These are phyloP conservation scores for Lamprotornis superbus DNA, from an alignment of 2,113 vertebrate species.

Conservation along the genomic window DNA sequence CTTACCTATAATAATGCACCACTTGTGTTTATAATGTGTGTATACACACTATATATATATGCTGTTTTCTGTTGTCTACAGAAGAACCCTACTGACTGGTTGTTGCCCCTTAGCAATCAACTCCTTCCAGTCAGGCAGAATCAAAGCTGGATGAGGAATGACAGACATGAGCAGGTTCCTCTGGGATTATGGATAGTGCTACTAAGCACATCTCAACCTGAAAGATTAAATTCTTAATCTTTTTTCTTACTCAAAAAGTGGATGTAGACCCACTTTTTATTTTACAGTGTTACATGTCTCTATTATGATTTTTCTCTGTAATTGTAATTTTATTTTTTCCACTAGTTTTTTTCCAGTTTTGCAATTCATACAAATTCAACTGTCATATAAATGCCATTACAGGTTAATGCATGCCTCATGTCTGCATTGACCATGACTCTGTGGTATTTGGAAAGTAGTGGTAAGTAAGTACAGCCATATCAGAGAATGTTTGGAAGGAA, in stretches of 20 bases:
- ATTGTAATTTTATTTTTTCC: neutral
- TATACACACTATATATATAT: too few relatives aligned
- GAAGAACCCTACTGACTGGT: neutral
- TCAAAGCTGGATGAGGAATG: neutral
- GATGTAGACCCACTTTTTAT: neutral
- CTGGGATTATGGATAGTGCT: neutral
- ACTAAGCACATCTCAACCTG: neutral
- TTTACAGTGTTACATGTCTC: neutral
- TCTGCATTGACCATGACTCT: neutral
- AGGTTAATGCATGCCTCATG: neutral
- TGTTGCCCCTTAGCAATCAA: neutral
- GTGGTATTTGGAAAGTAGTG: neutral
- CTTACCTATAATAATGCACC: neutral
- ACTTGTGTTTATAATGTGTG: neutral
- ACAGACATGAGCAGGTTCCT: neutral
- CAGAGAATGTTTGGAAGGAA: neutral
- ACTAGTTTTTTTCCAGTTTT: neutral
- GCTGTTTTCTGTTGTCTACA: neutral
- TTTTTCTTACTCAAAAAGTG: neutral
- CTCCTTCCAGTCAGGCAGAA: neutral
- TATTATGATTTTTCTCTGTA: neutral
- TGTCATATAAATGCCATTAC: neutral
- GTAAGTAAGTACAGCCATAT: neutral
- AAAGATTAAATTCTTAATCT: neutral
- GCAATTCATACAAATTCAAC: neutral